Conservation (phyloP, 2,888 invertebrate species). For the Lucinisca nassula region DNA sequence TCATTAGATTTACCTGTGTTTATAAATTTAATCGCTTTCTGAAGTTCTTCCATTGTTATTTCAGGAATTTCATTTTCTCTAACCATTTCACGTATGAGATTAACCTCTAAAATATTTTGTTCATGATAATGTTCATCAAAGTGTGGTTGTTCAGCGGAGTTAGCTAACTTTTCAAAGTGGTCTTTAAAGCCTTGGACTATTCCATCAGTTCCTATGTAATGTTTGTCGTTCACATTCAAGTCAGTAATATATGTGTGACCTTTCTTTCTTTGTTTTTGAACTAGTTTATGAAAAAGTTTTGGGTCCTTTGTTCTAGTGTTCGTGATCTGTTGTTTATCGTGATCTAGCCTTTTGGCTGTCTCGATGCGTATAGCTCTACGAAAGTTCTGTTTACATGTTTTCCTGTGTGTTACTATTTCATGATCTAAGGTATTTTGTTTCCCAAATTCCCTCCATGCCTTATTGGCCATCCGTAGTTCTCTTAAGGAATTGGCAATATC, state of each 20-base stretch:
- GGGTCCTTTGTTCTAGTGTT: conserved; percentile 2
- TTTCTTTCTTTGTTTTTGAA: background rate
- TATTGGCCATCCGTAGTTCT: background rate
- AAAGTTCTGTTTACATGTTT: background rate
- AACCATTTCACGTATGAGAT: background rate
- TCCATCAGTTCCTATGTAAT: background rate
- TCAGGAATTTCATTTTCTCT: background rate
- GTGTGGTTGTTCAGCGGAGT: background rate
- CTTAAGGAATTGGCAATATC: background rate
- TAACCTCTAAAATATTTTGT: background rate
- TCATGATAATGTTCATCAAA: background rate
- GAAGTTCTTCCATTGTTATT: background rate
- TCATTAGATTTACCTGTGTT: conserved; percentile 32
- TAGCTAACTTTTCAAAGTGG: background rate
- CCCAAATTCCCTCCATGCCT: no score
- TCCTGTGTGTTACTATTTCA: no score
- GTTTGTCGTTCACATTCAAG: background rate
- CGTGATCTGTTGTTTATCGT: background rate
- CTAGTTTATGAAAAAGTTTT: conserved; percentile 20
- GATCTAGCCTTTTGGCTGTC: background rate
- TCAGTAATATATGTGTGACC: conserved; percentile 1
- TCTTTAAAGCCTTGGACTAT: background rate
- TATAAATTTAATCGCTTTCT: conserved; percentile 14
- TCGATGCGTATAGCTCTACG: background rate
- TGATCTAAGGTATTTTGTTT: no score